Conservation (phyloP, 1,140 invertebrate species). For the Tetragnatha versicolor region DNA sequence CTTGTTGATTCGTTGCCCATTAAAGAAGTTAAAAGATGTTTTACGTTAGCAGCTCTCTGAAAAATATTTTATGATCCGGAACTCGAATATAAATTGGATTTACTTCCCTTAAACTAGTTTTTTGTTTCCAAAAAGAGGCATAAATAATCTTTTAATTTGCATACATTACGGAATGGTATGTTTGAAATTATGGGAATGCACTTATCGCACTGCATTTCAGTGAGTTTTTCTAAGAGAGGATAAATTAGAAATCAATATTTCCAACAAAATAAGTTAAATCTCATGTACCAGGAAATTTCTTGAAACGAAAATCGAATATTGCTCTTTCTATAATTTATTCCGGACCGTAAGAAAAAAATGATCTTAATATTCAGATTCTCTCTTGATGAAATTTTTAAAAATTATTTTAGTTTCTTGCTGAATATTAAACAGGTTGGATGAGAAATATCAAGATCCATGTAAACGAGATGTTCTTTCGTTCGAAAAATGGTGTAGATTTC, state of each 20-base stretch:
- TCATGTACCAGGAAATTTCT: not conserved
- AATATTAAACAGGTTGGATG: conserved; percentile 11
- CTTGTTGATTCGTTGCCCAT: not conserved
- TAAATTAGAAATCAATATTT: conserved; percentile 30
- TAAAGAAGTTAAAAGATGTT: conserved; percentile 7
- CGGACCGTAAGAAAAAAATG: conserved; percentile 11
- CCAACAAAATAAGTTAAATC: conserved; percentile 7
- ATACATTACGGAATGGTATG: not conserved
- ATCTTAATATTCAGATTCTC: not conserved
- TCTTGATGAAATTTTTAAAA: conserved; percentile 7
- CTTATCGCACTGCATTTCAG: not conserved
- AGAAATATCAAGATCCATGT: too few species aligned
- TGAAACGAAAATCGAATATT: not conserved
- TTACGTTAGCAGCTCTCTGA: not conserved
- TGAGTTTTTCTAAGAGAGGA: not conserved
- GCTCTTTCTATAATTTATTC: conserved; percentile 6
- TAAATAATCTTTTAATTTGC: conserved; percentile 10
- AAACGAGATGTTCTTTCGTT: too few species aligned
- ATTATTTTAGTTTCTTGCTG: not conserved
- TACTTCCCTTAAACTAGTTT: not conserved
- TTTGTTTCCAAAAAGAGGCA: not conserved
- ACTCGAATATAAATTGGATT: conserved; percentile 12
- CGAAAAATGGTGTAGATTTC: too few species aligned
- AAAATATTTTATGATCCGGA: not conserved
- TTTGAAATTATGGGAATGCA: conserved; percentile 16